Conservation (phyloP, 2,113 vertebrate genomes). For the Leucopternis melanops region DNA sequence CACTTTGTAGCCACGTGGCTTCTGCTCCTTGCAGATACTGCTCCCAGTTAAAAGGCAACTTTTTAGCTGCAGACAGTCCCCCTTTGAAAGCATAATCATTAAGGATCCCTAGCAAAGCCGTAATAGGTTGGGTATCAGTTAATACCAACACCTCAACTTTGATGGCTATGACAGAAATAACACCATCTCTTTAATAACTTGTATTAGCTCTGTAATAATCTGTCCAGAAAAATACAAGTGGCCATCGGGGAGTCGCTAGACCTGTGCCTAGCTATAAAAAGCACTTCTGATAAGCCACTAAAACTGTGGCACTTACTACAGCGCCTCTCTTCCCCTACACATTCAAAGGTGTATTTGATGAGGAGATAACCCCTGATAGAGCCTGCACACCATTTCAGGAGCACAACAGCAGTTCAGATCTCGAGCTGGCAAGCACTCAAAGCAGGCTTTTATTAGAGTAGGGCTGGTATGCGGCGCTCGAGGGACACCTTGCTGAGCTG, state of each 20-base stretch:
- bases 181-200: neutral
- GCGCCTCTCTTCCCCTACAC: neutral
- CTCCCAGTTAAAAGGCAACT: neutral
- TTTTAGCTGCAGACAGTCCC: neutral
- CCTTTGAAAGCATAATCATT: neutral
- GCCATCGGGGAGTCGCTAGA: neutral
- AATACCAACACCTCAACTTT: neutral
- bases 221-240: neutral
- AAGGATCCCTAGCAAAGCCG: neutral
- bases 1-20: neutral
- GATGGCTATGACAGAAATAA: neutral
- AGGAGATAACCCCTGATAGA: neutral
- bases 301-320: neutral
- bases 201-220: neutral
- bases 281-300: neutral
- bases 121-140: neutral
- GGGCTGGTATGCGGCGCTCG: neutral
- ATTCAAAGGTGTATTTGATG: neutral
- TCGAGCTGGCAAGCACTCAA: neutral
- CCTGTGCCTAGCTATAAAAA: neutral
- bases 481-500: neutral
- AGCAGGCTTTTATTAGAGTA: neutral
- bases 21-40: neutral
- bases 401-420: neutral
- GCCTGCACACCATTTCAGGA: neutral